phyloP scores from a whole-genome alignment of 1,140 invertebrate species.

The Kradibia gibbosae region DNA sequence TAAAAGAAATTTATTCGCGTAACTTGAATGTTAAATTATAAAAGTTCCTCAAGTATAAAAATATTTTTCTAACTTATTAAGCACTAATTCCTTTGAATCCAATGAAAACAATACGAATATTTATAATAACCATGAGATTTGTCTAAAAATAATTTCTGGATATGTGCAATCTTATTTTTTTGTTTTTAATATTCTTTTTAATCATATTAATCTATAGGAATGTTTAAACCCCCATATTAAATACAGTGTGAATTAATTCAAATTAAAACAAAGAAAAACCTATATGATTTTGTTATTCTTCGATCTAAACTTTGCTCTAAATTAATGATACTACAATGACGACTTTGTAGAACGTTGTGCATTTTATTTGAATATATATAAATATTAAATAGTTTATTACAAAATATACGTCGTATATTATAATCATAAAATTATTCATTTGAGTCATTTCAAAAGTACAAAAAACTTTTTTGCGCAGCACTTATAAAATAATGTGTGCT shows the following conservation, averaged over 20 bases:
- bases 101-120: too few species aligned
- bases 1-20: too few species aligned
- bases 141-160: too few species aligned
- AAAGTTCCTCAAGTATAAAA: not conserved
- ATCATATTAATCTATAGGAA: too few species aligned
- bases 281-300: too few species aligned
- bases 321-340: not conserved
- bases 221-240: too few species aligned
- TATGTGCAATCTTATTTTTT: too few species aligned
- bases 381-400: not conserved
- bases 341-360: not conserved
- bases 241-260: too few species aligned
- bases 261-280: too few species aligned
- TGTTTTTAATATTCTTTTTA: too few species aligned
- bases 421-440: not conserved
- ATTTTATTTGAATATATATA: not conserved
- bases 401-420: not conserved
- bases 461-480: not conserved
- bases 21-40: not conserved
- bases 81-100: not conserved
- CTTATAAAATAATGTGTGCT: not conserved
- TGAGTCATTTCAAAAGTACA: not conserved
- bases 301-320: not conserved
- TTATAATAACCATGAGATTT: too few species aligned
- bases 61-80: not conserved